Conservation (phyloP, 2,797 vertebrate species). For the Coracias cyanogaster region DNA sequence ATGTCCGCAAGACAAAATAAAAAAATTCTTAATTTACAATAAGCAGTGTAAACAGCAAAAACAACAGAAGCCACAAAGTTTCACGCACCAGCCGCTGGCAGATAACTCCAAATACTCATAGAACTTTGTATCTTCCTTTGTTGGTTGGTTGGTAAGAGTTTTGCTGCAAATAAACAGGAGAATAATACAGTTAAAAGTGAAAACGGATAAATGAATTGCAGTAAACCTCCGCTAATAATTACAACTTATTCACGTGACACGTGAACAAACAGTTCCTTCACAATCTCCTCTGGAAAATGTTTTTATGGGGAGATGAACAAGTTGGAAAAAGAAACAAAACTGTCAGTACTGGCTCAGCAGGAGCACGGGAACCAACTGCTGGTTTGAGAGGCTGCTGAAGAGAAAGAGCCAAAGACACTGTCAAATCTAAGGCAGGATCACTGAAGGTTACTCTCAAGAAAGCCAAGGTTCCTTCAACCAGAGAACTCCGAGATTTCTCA, state of each 20-base stretch:
- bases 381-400: background rate
- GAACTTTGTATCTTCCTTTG: constrained; percentile 98
- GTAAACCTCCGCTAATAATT: background rate
- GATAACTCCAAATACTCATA: constrained; percentile 80
- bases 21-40: constrained; percentile 80
- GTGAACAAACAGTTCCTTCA: background rate
- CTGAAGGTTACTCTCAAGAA: background rate
- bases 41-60: constrained; percentile 78
- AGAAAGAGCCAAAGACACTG: background rate
- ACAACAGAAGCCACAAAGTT: constrained; percentile 70
- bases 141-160: constrained; percentile 99
- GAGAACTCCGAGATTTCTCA: background rate
- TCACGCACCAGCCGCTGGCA: constrained; percentile 71
- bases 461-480: background rate
- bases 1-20: constrained; percentile 74
- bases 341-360: background rate
- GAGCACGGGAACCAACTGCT: background rate
- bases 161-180: constrained; percentile 86
- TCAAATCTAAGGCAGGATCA: rapidly evolving
- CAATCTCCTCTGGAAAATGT: background rate
- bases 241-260: background rate
- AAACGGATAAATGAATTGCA: background rate
- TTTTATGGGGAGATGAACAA: background rate
- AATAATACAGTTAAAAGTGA: background rate
- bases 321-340: background rate